phyloP scores from a whole-genome alignment of 2,113 vertebrate genomes.

The Jaculus jaculus region DNA sequence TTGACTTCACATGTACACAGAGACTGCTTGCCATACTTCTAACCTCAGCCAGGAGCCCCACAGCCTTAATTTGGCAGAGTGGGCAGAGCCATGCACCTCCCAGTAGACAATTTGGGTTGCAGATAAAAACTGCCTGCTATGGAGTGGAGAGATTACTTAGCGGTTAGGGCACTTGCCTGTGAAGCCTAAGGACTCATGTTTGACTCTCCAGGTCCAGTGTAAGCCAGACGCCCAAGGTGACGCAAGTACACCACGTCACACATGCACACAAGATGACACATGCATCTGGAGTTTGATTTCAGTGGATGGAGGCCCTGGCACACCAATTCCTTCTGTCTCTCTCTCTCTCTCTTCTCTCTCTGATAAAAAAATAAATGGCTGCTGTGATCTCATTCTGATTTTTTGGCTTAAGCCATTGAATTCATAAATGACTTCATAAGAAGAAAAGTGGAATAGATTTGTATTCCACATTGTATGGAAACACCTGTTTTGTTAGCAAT shows the following conservation, averaged over 20 bases:
- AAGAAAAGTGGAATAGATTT: neutral
- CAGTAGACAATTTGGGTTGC: accelerated
- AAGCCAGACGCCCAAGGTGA: too few relatives aligned
- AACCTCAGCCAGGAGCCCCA: neutral
- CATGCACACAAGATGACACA: too few relatives aligned
- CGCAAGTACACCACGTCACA: too few relatives aligned
- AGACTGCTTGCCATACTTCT: neutral
- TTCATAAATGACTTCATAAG: neutral
- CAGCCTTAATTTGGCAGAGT: neutral
- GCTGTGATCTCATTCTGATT: neutral
- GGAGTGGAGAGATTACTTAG: too few relatives aligned
- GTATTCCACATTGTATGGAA: neutral
- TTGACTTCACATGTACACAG: neutral
- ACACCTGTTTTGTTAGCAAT: neutral
- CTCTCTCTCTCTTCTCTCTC: too few relatives aligned
- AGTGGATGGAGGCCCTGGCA: too few relatives aligned
- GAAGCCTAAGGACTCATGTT: too few relatives aligned
- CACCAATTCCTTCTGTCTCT: too few relatives aligned
- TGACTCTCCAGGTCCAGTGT: too few relatives aligned
- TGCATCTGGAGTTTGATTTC: too few relatives aligned
- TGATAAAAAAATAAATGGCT: neutral
- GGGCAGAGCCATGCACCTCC: neutral
- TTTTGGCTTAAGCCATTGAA: neutral
- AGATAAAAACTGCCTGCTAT: neutral
- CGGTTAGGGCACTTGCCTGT: too few relatives aligned